Evolutionary conservation across 1,140 invertebrate genomes (phyloP), one percentile per base, ranked within the genome.

Genomic region (Tetraneura akinire): DNA sequence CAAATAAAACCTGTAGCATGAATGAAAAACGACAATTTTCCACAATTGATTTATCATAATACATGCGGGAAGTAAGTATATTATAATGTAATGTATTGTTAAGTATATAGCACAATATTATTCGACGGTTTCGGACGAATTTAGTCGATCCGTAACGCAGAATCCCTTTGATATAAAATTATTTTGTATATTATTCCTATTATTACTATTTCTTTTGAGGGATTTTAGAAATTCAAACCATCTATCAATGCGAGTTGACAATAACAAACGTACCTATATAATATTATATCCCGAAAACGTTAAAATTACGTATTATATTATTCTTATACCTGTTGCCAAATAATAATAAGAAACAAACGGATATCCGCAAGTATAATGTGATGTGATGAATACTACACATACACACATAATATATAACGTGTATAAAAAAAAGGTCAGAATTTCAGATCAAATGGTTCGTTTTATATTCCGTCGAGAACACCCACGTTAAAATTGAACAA

Each of bases 1-100:
- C 60, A 4, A 37, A 64, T 60, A 60, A 37, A 37, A 60, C 26
- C 57, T n/a, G n/a, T n/a, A 26, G 32, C 9, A 64, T 37, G 8
- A 64, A 64, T 64, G 62, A 18, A 64, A 37, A 64, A 29, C 60
- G 10, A 64, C 32, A 8, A 64, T 37, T 32, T 57, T 64, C 60
- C 29, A 64, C 29, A n/a, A 64, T 37, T 64, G 62, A 64, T 64
- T 64, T 64, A 64, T 64, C 21, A 64, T 64, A 37, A 29, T 42
- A 11, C 10, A 18, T 11, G 18, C 18, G 32, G 32, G 32, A 64
- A 64, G n/a, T 42, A 64, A n/a, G n/a, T n/a, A n/a, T n/a, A n/a
- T n/a, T n/a, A n/a, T n/a, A n/a, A n/a, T n/a, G n/a, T n/a, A n/a
- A n/a, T n/a, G n/a, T n/a, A n/a, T n/a, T n/a, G n/a, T n/a, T n/a